Base-by-base conservation (phyloP, 2,113 vertebrate species). In the Fulica atra region DNA sequence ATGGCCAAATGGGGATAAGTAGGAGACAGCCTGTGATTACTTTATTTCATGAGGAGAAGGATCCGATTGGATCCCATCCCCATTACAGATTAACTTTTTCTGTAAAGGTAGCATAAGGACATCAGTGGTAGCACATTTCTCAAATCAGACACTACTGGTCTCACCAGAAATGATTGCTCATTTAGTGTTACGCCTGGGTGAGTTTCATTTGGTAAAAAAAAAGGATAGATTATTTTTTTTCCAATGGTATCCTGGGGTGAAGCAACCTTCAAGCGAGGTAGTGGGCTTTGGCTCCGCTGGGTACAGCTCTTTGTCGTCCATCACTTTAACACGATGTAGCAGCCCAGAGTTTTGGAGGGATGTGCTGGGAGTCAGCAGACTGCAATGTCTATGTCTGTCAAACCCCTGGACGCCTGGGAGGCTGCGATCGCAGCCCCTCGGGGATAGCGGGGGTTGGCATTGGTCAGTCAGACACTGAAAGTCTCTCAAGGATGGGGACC, bases 341-440 rank as follows among this genome's bases (percentile, higher is more conserved):
- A 91, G 92, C 69, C 56, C 77, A 7, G 69, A 51, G 69, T 89
- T 92, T 70, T 25, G 56, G 51, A 89, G 31, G 42, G 73, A 73
- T 16, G 46, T 81, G 31, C 89, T 70, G 50, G 64, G 72, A 94
- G 72, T 51, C 92, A 92, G 77, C 77, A 74, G 46, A 12, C 56
- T 40, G 92, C 69, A 64, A 17, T 0, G 2, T 17, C 69, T 29
- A 20, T 26, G 60, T 26, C 81, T 89, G 77, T 84, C 77, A 71
- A 59, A 54, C 60, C 28, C 33, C 78, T 51, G 69, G 81, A 89
- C 1, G 1, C 40, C 36, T 13, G 36, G 10, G 70, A 92, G 42
- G 65, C 56, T 68, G 61, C 0, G 0, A 83, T 42, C 76, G 63
- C 80, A 81, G 63, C 14, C 89, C 85, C 60, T 36, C 2, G 2